These are phyloP conservation scores for Drosophila infuscata DNA, from an alignment of 2,888 invertebrate species.

Conservation along the genomic window DNA sequence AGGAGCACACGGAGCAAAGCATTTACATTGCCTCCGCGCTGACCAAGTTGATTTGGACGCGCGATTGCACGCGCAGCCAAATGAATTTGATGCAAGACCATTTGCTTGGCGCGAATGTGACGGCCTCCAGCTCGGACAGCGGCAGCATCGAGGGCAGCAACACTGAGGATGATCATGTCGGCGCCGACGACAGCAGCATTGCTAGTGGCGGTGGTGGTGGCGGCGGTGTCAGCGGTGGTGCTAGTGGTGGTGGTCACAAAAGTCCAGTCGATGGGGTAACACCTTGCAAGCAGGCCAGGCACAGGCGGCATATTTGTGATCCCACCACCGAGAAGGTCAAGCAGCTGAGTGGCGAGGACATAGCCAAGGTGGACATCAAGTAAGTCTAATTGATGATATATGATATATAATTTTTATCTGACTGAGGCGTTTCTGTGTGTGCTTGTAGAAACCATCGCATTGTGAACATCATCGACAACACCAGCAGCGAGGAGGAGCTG, in stretches of 20 bases:
- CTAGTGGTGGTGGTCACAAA: slow-evolving; percentile 76
- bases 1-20: slow-evolving; percentile 97
- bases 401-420: not conserved
- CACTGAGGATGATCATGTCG: slow-evolving; percentile 90
- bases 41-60: slow-evolving; percentile 96
- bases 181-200: slow-evolving; percentile 87
- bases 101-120: slow-evolving; percentile 85
- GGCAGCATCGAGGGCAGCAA: slow-evolving; percentile 93
- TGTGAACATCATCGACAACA: slow-evolving; percentile 84
- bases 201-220: slow-evolving; percentile 83
- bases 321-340: slow-evolving; percentile 79
- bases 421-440: not conserved
- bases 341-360: slow-evolving; percentile 71
- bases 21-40: slow-evolving; percentile 95
- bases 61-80: slow-evolving; percentile 86
- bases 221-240: slow-evolving; percentile 11
- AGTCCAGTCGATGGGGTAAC: slow-evolving; percentile 86
- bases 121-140: slow-evolving; percentile 90
- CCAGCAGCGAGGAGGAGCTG: slow-evolving; percentile 83
- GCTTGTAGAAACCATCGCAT: slow-evolving; percentile 81
- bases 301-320: slow-evolving; percentile 83
- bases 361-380: slow-evolving; percentile 81
- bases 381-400: slow-evolving; percentile 47
- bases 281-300: slow-evolving; percentile 86
- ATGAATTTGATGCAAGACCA: slow-evolving; percentile 83